phyloP scores from a whole-genome alignment of 2,888 invertebrate genomes.

The Apamea anceps region DNA sequence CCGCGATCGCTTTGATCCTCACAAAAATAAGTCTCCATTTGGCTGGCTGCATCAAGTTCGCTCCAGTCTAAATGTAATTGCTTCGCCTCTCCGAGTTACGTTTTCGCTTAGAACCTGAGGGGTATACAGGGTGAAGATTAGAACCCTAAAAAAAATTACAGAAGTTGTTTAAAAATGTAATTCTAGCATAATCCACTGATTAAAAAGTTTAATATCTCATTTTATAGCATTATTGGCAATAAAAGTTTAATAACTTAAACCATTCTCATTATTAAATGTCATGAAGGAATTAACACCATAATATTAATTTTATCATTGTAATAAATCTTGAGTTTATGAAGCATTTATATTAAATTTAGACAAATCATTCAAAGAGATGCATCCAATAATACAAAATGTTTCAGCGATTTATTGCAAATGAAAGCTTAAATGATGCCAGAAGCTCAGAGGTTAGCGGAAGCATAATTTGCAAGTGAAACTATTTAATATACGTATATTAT shows the following conservation, averaged over 20 bases:
- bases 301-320: background rate
- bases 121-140: slow-evolving; percentile 7
- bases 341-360: background rate
- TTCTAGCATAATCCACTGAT: background rate
- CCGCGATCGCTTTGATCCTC: slow-evolving; percentile 87
- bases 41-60: slow-evolving; percentile 73
- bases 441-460: background rate
- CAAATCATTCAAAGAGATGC: background rate
- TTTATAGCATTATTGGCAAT: background rate
- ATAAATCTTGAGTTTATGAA: slow-evolving; percentile 13
- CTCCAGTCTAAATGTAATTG: slow-evolving; percentile 78
- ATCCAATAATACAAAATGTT: slow-evolving; percentile 2
- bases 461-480: slow-evolving; percentile 11
- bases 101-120: slow-evolving; percentile 33
- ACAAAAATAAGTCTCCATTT: slow-evolving; percentile 83
- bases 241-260: background rate
- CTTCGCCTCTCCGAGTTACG: slow-evolving; percentile 65
- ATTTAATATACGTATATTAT: slow-evolving; percentile 5
- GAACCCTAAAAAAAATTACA: background rate
- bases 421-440: background rate
- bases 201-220: too few relatives aligned
- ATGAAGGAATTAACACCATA: background rate
- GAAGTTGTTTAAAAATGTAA: background rate
- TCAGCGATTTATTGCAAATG: slow-evolving; percentile 22
- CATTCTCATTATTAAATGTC: background rate